Conservation (phyloP, 2,797 vertebrate species). For the Alauda arvensis region DNA sequence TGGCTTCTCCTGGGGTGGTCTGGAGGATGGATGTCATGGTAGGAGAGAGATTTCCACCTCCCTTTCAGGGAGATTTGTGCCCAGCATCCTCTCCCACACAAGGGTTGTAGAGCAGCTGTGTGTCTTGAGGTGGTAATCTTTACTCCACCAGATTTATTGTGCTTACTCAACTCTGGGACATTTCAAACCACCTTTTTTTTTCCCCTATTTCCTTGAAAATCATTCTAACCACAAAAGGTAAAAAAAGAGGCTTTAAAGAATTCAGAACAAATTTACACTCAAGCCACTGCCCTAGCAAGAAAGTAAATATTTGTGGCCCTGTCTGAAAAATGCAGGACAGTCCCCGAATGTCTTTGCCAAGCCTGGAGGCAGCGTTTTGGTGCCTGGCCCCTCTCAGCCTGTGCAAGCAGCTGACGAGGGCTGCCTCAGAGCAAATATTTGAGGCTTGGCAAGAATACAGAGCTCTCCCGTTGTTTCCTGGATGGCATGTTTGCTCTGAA, state of each 20-base stretch:
- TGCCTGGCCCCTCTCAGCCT: background rate
- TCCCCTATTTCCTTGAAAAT: background rate
- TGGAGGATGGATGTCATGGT: background rate
- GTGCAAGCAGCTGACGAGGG: background rate
- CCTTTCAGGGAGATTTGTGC: background rate
- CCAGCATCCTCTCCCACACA: background rate
- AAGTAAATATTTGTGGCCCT: slow-evolving; percentile 32
- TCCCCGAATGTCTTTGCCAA: background rate
- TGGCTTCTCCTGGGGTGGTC: background rate
- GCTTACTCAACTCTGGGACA: background rate
- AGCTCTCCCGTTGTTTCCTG: background rate
- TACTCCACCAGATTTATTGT: background rate
- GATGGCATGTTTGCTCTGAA: slow-evolving; percentile 30
- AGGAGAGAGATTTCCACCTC: background rate
- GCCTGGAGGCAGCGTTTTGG: background rate
- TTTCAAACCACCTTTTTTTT: background rate
- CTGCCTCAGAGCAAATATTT: slow-evolving; percentile 43
- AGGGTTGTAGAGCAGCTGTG: rapidly evolving
- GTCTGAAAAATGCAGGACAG: background rate
- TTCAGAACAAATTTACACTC: slow-evolving; percentile 2
- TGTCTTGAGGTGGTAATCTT: rapidly evolving
- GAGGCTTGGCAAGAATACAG: slow-evolving; percentile 25
- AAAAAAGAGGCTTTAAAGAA: background rate
- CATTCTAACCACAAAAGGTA: background rate
- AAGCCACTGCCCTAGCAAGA: background rate